Conservation (phyloP, 1,140 invertebrate species). For the Sitobion miscanthi region DNA sequence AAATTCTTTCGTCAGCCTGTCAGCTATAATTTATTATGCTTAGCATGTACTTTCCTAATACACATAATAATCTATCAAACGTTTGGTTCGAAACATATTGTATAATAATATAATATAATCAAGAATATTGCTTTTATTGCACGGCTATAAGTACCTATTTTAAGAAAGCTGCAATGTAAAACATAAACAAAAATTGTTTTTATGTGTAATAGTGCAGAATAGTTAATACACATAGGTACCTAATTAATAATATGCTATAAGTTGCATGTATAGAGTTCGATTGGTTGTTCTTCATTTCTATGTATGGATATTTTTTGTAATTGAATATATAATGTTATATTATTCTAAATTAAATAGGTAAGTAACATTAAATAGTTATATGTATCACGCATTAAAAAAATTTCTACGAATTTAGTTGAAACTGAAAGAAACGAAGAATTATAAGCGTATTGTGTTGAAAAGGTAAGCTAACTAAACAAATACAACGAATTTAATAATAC, state of each 20-base stretch:
- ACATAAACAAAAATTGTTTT: neutral
- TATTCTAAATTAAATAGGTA: neutral
- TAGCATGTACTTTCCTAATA: neutral
- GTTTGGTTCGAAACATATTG: neutral
- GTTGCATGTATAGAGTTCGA: too few species aligned
- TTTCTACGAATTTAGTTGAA: neutral
- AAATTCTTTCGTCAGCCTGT: slow-evolving; percentile 29
- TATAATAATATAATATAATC: neutral
- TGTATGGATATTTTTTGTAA: neutral
- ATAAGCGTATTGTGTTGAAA: neutral
- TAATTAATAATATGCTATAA: too few species aligned
- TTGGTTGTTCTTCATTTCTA: neutral
- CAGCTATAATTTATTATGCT: slow-evolving; percentile 32
- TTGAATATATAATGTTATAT: neutral
- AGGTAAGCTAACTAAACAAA: neutral
- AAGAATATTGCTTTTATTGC: neutral
- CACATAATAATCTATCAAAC: neutral
- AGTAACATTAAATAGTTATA: neutral
- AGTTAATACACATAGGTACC: too few species aligned
- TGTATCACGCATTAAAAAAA: neutral
- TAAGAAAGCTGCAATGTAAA: neutral
- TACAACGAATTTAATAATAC: neutral
- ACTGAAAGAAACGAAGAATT: neutral
- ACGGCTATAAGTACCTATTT: neutral
- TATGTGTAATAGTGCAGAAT: too few species aligned